A percentile compares a stretch with the other conserved stretches of the same genome.
Conservation (phyloP, 2,797 vertebrate genomes). For the Xenopus petersii region DNA sequence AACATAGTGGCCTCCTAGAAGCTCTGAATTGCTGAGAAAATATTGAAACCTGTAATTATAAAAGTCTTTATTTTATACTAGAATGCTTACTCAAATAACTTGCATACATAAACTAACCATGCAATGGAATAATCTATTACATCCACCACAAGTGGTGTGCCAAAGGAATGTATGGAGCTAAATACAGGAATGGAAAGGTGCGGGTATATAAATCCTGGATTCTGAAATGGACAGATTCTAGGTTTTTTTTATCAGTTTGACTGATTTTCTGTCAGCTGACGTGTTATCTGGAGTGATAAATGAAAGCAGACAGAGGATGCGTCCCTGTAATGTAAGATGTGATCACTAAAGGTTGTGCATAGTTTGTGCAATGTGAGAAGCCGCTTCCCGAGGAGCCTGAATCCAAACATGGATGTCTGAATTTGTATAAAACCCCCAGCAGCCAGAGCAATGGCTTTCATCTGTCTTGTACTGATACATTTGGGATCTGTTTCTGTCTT, state of each 20-base stretch:
- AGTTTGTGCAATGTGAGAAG: slow-evolving; percentile 11
- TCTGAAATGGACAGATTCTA: background rate
- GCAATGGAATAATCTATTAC: too few relatives aligned
- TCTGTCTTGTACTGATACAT: slow-evolving; percentile 6
- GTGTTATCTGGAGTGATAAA: slow-evolving; percentile 25
- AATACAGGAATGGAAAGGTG: background rate
- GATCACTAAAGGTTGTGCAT: slow-evolving; percentile 16
- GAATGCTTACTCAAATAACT: too few relatives aligned
- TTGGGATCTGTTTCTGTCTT: background rate
- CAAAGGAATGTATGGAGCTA: too few relatives aligned
- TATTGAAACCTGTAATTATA: too few relatives aligned
- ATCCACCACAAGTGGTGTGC: too few relatives aligned
- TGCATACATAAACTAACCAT: too few relatives aligned
- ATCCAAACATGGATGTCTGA: background rate
- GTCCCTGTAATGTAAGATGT: slow-evolving; percentile 14
- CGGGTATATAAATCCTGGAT: background rate
- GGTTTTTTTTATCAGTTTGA: background rate
- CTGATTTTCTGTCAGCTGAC: slow-evolving; percentile 13
- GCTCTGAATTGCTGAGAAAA: too few relatives aligned
- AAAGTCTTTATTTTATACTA: too few relatives aligned
- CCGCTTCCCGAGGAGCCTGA: background rate
- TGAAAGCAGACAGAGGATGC: slow-evolving; percentile 8
- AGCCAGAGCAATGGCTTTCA: background rate
- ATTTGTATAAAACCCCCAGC: too few relatives aligned
- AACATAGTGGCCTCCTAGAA: too few relatives aligned